Evolutionary conservation across 2,113 vertebrate species (phyloP).

Genomic region (Zosterops pallidus): DNA sequence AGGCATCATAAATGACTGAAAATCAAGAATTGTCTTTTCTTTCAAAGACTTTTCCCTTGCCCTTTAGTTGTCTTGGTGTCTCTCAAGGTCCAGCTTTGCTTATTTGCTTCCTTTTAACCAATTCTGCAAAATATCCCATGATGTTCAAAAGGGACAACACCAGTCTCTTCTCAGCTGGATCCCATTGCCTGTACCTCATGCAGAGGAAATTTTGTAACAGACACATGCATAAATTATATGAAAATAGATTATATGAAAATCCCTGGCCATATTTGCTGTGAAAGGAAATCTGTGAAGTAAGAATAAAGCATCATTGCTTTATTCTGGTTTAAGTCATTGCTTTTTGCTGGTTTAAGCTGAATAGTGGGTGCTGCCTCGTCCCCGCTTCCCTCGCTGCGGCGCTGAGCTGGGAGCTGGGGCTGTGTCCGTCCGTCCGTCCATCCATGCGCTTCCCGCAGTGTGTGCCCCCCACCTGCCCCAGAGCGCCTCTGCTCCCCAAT

Average conservation of each 20-base stretch:
- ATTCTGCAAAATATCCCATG: background rate
- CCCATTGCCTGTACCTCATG: background rate
- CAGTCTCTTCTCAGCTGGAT: background rate
- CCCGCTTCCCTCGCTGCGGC: fast-evolving
- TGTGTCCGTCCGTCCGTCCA: fast-evolving
- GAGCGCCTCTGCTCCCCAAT: background rate
- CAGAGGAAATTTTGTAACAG: background rate
- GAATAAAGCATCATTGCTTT: background rate
- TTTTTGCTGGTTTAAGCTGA: background rate
- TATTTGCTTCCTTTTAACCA: background rate
- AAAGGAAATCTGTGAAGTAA: background rate
- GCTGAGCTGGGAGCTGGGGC: fast-evolving
- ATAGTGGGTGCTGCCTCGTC: fast-evolving
- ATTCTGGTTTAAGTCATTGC: background rate
- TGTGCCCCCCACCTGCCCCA: background rate
- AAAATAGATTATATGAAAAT: background rate
- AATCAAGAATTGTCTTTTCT: background rate
- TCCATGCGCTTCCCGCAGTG: background rate
- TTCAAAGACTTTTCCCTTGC: background rate
- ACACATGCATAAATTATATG: background rate
- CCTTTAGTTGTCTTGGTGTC: background rate
- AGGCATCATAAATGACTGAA: background rate
- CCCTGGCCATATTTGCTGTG: background rate
- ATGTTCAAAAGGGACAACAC: background rate
- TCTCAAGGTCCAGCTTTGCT: background rate